Percentiles rank a stretch among this genome's conserved stretches.
Conservation (phyloP, 2,113 vertebrate genomes). For the Verasper variegatus region DNA sequence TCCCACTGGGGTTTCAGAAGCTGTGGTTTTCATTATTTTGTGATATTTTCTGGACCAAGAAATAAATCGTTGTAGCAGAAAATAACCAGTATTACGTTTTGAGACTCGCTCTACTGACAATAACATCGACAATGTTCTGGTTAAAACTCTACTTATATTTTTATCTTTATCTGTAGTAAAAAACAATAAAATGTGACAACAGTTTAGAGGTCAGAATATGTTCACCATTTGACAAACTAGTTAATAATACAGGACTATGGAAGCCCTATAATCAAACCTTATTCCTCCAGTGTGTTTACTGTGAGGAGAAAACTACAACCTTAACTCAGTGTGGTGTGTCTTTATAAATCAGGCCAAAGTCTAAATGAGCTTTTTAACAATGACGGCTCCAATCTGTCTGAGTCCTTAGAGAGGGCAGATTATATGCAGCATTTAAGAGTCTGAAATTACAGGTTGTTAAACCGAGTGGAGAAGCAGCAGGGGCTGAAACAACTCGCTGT, state of each 20-base stretch:
- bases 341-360: constrained; percentile 8
- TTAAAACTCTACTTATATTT: background rate
- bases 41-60: background rate
- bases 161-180: background rate
- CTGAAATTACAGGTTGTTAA: constrained; percentile 8
- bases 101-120: background rate
- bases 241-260: background rate
- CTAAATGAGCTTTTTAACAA: constrained; percentile 27
- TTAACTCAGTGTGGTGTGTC: constrained; percentile 1
- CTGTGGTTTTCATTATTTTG: background rate
- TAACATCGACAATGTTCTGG: background rate
- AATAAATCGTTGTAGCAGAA: background rate
- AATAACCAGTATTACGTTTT: background rate
- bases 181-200: background rate
- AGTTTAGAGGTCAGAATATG: background rate
- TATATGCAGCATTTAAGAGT: constrained; percentile 21
- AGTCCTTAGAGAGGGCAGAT: constrained; percentile 4
- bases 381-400: background rate
- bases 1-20: background rate
- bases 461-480: background rate
- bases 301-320: constrained; percentile 2
- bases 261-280: background rate
- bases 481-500: background rate
- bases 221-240: background rate
- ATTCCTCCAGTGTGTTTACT: background rate